These are phyloP conservation scores for Muraenolepis orangiensis DNA, from an alignment of 2,797 vertebrate species.

Conservation along the genomic window DNA sequence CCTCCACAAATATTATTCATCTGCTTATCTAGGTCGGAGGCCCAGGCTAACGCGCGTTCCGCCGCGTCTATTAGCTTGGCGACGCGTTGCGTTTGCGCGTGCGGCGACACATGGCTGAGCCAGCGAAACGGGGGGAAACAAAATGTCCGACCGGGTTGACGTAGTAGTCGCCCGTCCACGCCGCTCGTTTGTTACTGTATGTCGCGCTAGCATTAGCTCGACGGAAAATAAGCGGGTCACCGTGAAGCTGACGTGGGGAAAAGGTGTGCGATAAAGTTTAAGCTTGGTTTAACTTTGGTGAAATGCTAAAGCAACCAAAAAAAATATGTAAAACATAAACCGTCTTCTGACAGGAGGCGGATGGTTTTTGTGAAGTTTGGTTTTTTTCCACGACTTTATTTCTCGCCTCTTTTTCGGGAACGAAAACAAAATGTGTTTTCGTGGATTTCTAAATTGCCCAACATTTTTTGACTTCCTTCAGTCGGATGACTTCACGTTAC, in stretches of 20 bases:
- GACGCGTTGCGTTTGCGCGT: background rate
- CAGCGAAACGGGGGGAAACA: background rate
- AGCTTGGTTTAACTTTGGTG: background rate
- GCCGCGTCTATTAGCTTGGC: background rate
- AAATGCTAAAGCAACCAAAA: background rate
- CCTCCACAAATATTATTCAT: conserved; percentile 33
- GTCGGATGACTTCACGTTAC: too few species aligned
- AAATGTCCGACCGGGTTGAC: background rate
- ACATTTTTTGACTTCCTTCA: too few species aligned
- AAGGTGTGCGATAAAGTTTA: background rate
- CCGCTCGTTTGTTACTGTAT: background rate
- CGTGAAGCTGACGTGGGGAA: background rate
- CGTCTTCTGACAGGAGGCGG: background rate
- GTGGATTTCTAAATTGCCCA: too few species aligned
- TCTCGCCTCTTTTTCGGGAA: too few species aligned
- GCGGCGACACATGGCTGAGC: background rate
- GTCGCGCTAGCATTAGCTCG: background rate
- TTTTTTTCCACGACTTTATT: too few species aligned
- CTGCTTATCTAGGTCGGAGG: conserved; percentile 40
- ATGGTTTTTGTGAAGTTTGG: background rate
- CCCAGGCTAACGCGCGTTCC: conserved; percentile 7
- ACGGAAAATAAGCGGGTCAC: background rate
- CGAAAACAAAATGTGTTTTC: too few species aligned
- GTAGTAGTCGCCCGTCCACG: too few species aligned
- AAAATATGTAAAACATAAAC: too few species aligned